phyloP scores from a whole-genome alignment of 2,888 invertebrate genomes.

The Mylabris sibirica region DNA sequence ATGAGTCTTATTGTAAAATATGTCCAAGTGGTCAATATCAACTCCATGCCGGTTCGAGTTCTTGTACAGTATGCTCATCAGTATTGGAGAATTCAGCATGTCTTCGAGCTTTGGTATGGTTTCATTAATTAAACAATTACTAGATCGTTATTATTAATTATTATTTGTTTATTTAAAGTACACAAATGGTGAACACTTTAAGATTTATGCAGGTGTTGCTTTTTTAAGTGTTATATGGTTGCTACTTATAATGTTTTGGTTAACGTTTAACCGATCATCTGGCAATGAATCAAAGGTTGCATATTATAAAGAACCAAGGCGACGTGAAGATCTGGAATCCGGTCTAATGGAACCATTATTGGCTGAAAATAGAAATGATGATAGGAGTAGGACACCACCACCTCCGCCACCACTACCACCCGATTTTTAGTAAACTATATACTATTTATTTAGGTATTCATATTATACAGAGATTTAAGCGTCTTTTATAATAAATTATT shows the following conservation, averaged over 20 bases:
- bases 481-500: not conserved
- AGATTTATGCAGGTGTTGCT: slow-evolving; percentile 48
- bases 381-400: not conserved
- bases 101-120: slow-evolving; percentile 51
- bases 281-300: not conserved
- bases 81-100: slow-evolving; percentile 57
- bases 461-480: not conserved
- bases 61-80: slow-evolving; percentile 54
- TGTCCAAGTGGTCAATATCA: slow-evolving; percentile 58
- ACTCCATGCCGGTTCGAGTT: slow-evolving; percentile 54
- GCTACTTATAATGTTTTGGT: slow-evolving; percentile 15
- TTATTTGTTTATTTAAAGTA: slow-evolving; percentile 43
- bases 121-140: not conserved
- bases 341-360: slow-evolving; percentile 23
- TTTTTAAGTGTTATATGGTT: slow-evolving; percentile 36
- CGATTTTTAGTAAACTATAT: not conserved
- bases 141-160: slow-evolving; percentile 5
- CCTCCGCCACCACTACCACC: not conserved
- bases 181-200: slow-evolving; percentile 46
- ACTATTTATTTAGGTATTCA: not conserved
- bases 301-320: slow-evolving; percentile 20
- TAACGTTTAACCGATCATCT: not conserved
- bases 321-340: slow-evolving; percentile 19
- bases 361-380: not conserved
- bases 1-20: slow-evolving; percentile 52